phyloP scores from a whole-genome alignment of 2,888 invertebrate species.

The Syritta pipiens region DNA sequence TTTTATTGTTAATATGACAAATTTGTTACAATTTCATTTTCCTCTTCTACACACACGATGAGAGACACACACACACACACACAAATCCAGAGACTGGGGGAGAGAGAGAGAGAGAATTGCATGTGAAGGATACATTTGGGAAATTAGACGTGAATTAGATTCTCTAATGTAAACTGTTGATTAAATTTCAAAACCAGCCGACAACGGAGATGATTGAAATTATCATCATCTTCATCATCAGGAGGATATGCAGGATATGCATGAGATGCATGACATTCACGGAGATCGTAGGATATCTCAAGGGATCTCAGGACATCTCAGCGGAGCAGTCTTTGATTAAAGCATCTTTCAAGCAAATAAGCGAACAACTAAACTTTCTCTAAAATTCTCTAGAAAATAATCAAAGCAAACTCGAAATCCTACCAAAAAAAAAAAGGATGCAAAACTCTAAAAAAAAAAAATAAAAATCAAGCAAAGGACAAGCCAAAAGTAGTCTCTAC shows the following conservation, averaged over 20 bases:
- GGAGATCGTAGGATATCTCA: too few relatives aligned
- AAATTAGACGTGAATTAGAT: constrained; percentile 14
- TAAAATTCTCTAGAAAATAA: neutral
- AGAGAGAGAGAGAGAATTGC: neutral
- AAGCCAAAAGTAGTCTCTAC: too few relatives aligned
- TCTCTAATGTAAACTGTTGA: neutral
- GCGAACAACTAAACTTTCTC: neutral
- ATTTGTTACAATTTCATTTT: constrained; percentile 25
- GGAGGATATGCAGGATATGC: too few relatives aligned
- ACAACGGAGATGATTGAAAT: neutral
- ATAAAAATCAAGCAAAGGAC: neutral
- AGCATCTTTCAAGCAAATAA: too few relatives aligned
- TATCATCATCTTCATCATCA: too few relatives aligned
- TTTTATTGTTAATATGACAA: constrained; percentile 30
- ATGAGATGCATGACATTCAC: too few relatives aligned
- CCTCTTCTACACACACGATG: neutral
- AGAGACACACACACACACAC: neutral
- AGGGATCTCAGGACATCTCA: too few relatives aligned
- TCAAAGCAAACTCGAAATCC: neutral
- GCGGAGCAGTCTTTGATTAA: too few relatives aligned
- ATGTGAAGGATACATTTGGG: constrained; percentile 3
- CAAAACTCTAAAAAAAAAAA: neutral
- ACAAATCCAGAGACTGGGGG: neutral
- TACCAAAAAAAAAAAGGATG: neutral
- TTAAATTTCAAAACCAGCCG: too few relatives aligned